A percentile compares a stretch with the other conserved stretches of the same genome.
phyloP scores from a whole-genome alignment of 2,888 invertebrate species.

The Microctonus hyperodae region DNA sequence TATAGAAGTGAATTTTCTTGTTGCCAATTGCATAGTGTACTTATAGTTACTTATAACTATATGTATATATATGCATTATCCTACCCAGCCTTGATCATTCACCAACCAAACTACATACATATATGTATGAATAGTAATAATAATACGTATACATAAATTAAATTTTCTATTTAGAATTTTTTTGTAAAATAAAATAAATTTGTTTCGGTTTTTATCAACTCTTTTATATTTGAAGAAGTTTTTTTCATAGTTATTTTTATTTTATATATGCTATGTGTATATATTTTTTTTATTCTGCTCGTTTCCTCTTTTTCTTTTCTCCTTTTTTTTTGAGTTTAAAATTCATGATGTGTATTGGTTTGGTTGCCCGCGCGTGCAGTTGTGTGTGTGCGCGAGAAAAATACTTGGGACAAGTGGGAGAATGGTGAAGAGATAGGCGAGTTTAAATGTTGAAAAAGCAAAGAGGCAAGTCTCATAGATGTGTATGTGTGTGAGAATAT shows the following conservation, averaged over 20 bases:
- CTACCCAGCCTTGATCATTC: not conserved
- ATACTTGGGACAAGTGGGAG: conserved; percentile 25
- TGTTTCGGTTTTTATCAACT: not conserved
- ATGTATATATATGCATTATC: not conserved
- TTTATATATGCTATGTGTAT: no score
- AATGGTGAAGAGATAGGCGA: conserved; percentile 34
- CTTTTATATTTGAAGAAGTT: not conserved
- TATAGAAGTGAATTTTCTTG: not conserved
- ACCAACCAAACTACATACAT: not conserved
- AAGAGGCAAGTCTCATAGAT: not conserved
- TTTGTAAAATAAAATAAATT: not conserved
- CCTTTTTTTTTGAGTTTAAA: not conserved
- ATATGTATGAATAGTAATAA: not conserved
- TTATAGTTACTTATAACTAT: no score
- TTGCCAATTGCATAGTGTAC: not conserved
- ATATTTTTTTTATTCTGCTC: not conserved
- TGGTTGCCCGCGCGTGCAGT: conserved; percentile 11
- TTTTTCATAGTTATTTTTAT: not conserved
- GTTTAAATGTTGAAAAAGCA: conserved; percentile 32
- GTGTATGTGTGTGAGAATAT: conserved; percentile 22
- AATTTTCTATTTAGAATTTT: no score
- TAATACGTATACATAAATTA: not conserved
- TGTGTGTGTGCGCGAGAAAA: not conserved
- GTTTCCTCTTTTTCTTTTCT: not conserved
- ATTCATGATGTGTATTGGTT: conserved; percentile 8